phyloP scores from a whole-genome alignment of 2,113 vertebrate species.

The Elephas maximus region DNA sequence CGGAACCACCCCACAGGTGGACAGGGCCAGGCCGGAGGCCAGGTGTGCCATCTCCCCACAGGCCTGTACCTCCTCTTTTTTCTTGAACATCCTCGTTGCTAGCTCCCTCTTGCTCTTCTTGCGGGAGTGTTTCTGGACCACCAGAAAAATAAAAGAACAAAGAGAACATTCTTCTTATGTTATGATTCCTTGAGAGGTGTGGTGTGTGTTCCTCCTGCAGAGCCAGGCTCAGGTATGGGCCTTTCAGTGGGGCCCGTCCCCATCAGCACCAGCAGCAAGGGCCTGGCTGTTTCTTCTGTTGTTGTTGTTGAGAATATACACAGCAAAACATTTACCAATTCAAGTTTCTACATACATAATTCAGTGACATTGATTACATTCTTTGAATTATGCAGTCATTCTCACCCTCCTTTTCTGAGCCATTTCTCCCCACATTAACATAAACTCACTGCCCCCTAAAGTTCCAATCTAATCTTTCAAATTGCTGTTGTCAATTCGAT shows the following conservation, averaged over 20 bases:
- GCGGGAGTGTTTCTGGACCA: slow-evolving; percentile 87
- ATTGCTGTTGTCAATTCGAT: neutral
- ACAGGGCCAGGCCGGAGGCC: neutral
- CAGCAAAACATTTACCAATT: neutral
- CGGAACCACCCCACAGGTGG: neutral
- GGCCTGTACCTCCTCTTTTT: slow-evolving; percentile 88
- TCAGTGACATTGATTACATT: neutral
- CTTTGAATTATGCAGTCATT: neutral
- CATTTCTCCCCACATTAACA: neutral
- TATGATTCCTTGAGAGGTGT: neutral
- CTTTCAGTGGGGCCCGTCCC: neutral
- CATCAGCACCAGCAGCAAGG: accelerated
- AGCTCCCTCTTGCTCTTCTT: slow-evolving; percentile 85
- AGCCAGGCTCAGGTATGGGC: neutral
- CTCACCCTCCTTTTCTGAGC: neutral
- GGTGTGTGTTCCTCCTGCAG: neutral
- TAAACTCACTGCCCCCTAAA: neutral
- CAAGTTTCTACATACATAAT: neutral
- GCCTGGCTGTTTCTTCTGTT: neutral
- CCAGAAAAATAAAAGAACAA: slow-evolving; percentile 49
- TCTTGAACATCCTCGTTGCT: slow-evolving; percentile 88
- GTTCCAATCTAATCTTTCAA: neutral
- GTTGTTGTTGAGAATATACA: neutral
- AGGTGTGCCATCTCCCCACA: accelerated
- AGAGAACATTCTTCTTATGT: neutral